phyloP scores from a whole-genome alignment of 2,888 invertebrate species.

The Hirtodrosophila trivittata region DNA sequence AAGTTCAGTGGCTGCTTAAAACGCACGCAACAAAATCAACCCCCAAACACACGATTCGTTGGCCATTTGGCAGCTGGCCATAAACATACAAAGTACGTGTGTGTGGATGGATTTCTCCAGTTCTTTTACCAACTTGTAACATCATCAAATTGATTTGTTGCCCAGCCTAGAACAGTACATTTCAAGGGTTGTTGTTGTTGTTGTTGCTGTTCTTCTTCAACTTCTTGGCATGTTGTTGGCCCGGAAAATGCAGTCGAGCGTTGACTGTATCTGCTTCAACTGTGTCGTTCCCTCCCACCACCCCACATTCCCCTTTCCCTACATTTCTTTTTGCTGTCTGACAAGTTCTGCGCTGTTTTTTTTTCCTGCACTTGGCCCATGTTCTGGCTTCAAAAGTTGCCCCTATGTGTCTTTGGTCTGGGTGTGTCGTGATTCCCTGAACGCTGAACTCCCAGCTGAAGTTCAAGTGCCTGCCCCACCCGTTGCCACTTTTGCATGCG shows the following conservation, averaged over 20 bases:
- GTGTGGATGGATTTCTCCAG: background rate
- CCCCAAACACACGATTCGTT: conserved; percentile 31
- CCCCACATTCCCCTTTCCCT: conserved; percentile 10
- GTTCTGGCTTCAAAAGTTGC: conserved; percentile 22
- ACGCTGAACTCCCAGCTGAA: conserved; percentile 22
- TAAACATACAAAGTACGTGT: background rate
- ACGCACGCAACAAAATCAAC: conserved; percentile 52
- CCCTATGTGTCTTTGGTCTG: conserved; percentile 21
- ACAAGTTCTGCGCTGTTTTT: conserved; percentile 70
- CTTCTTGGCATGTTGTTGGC: conserved; percentile 52
- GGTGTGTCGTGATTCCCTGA: conserved; percentile 45
- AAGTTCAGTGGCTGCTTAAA: conserved; percentile 64
- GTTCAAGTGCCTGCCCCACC: conserved; percentile 55
- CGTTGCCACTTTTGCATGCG: conserved; percentile 39
- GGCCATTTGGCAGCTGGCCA: conserved; percentile 58
- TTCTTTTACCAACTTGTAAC: conserved; percentile 47
- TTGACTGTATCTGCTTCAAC: conserved; percentile 58
- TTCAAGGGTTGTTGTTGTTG: conserved; percentile 53
- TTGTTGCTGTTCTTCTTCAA: conserved; percentile 1
- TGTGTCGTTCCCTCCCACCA: conserved; percentile 28
- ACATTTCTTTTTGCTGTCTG: conserved; percentile 61
- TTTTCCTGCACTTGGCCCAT: conserved; percentile 55
- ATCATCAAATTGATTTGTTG: conserved; percentile 62
- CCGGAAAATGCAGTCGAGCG: conserved; percentile 78
- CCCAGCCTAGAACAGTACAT: conserved; percentile 49